A percentile compares a stretch with the other conserved stretches of the same genome.
These are phyloP conservation scores for Dicerorhinus sumatrensis DNA, from an alignment of 2,113 vertebrate species.

Conservation along the genomic window DNA sequence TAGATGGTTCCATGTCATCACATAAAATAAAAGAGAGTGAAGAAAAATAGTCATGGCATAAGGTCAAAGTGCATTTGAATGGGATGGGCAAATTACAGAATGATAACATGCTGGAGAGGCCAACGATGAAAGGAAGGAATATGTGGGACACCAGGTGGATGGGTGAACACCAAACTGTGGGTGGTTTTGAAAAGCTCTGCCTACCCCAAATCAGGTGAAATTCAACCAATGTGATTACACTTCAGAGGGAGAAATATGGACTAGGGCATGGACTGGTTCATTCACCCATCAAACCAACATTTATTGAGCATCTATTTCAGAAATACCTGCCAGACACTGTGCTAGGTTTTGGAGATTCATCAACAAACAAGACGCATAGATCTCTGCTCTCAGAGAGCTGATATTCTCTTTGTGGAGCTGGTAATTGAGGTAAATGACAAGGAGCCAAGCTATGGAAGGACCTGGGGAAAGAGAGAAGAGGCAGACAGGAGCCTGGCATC, in stretches of 20 bases:
- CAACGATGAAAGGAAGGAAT: fast-evolving
- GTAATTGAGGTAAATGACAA: background rate
- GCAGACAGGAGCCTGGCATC: background rate
- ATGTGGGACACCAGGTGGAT: fast-evolving
- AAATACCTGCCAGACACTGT: background rate
- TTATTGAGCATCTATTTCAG: background rate
- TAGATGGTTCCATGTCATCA: background rate
- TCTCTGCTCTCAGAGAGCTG: background rate
- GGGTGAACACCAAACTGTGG: background rate
- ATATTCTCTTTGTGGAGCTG: fast-evolving
- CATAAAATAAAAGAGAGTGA: background rate
- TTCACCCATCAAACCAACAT: background rate
- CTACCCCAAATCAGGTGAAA: background rate
- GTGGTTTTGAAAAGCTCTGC: background rate
- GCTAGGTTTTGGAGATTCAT: fast-evolving
- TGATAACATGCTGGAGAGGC: background rate
- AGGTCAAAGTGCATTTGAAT: fast-evolving
- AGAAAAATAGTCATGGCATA: fast-evolving
- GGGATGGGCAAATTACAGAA: fast-evolving
- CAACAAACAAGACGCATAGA: too few species aligned
- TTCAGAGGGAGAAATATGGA: background rate
- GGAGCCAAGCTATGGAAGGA: fast-evolving
- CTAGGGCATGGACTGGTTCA: fast-evolving
- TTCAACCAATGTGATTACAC: background rate
- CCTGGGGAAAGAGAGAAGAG: too few species aligned